Conservation (phyloP, 2,113 vertebrate species). For the Leptobrachium leishanense region DNA sequence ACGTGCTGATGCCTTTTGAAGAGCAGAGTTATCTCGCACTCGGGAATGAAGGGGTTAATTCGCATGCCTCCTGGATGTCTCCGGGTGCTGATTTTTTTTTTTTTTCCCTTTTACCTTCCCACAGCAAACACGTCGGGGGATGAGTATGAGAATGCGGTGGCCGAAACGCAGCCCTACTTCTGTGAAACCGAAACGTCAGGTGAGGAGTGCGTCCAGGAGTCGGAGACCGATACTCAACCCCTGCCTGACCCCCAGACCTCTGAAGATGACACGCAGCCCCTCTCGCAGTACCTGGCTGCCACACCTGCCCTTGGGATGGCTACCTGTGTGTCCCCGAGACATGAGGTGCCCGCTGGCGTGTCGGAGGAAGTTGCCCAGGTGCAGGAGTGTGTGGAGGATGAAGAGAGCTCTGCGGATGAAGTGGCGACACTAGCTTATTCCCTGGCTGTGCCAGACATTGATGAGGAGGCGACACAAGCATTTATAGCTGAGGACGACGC, state of each 20-base stretch:
- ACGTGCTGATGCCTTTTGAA: too few species aligned
- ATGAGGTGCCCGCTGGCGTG: neutral
- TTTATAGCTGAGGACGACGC: neutral
- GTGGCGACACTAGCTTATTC: neutral
- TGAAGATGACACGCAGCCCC: constrained; percentile 24
- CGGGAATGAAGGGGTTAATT: too few species aligned
- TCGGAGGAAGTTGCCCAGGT: neutral
- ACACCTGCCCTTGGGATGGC: neutral
- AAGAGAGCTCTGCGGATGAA: neutral
- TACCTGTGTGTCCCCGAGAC: constrained; percentile 3
- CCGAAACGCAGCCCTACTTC: constrained; percentile 24
- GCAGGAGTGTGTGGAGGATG: neutral
- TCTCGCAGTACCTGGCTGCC: constrained; percentile 17
- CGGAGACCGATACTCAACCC: neutral
- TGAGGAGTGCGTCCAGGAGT: neutral
- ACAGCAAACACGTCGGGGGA: constrained; percentile 21
- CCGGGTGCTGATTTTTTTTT: too few species aligned
- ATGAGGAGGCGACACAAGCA: neutral
- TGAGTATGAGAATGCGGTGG: constrained; percentile 22
- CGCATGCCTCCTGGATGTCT: too few species aligned
- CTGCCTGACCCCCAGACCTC: neutral
- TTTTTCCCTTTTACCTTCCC: neutral
- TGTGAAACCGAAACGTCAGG: neutral
- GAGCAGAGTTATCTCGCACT: too few species aligned
- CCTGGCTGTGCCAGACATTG: neutral